Percentiles rank a stretch among this genome's conserved stretches.
Conservation (phyloP, 2,888 invertebrate species). For the Allygus modestus region DNA sequence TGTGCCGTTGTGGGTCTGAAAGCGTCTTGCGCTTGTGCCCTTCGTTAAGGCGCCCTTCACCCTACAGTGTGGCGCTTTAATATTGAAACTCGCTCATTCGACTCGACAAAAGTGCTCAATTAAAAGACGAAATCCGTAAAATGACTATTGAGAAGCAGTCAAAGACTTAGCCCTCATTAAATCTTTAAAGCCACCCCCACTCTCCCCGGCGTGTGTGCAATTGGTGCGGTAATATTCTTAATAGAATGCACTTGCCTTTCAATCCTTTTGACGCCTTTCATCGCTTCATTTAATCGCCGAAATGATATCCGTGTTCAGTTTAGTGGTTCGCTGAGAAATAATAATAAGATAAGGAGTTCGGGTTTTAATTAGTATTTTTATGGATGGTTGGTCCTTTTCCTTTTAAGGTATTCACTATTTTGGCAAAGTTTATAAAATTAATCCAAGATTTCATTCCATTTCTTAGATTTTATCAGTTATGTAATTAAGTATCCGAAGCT, state of each 20-base stretch:
- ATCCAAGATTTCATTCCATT: too few species aligned
- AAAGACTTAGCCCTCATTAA: slow-evolving; percentile 54
- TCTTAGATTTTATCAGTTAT: too few species aligned
- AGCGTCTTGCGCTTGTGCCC: neutral
- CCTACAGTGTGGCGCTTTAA: slow-evolving; percentile 14
- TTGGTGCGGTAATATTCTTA: slow-evolving; percentile 16
- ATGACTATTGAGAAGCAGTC: slow-evolving; percentile 47
- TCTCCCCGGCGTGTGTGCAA: slow-evolving; percentile 14
- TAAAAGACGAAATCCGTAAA: slow-evolving; percentile 54
- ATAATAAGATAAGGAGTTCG: neutral
- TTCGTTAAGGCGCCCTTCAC: slow-evolving; percentile 2
- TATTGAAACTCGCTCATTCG: slow-evolving; percentile 34
- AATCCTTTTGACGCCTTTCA: slow-evolving; percentile 24
- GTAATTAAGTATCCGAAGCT: too few species aligned
- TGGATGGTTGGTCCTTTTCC: too few species aligned
- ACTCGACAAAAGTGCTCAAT: slow-evolving; percentile 56
- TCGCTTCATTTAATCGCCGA: neutral
- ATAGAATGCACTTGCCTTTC: slow-evolving; percentile 42
- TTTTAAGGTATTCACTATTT: too few species aligned
- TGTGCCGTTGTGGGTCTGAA: neutral
- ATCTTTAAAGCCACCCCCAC: slow-evolving; percentile 38
- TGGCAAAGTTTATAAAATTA: too few species aligned
- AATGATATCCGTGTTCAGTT: neutral
- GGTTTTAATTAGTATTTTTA: slow-evolving; percentile 3
- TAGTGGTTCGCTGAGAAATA: neutral